Conservation (phyloP, 2,113 vertebrate species). For the Phodopus roborovskii region DNA sequence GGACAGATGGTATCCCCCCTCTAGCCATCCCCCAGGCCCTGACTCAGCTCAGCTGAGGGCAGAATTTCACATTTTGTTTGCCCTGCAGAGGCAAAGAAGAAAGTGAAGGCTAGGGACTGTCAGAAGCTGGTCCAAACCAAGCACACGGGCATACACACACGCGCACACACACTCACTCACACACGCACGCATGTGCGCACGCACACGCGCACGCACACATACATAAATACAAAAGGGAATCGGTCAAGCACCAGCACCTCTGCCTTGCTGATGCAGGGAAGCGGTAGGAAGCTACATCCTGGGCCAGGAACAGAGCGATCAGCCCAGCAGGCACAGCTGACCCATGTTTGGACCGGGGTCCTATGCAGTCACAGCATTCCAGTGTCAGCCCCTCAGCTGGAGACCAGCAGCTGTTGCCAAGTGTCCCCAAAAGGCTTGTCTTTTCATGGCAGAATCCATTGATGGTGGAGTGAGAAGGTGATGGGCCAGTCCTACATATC, state of each 20-base stretch:
- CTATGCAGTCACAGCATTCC: slow-evolving; percentile 52
- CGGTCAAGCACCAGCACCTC: slow-evolving; percentile 87
- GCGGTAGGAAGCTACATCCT: slow-evolving; percentile 66
- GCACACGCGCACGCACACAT: neutral
- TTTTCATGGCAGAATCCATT: slow-evolving; percentile 53
- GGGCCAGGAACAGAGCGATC: slow-evolving; percentile 43
- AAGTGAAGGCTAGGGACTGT: slow-evolving; percentile 75
- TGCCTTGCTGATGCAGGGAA: slow-evolving; percentile 81
- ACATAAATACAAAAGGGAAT: slow-evolving; percentile 83
- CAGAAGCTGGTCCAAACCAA: slow-evolving; percentile 83
- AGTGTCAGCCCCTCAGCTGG: slow-evolving; percentile 44
- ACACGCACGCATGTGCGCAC: too few relatives aligned
- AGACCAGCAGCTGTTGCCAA: slow-evolving; percentile 25
- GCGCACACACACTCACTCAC: neutral
- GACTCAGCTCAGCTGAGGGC: slow-evolving; percentile 73
- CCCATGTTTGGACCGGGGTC: slow-evolving; percentile 9
- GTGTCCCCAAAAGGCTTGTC: slow-evolving; percentile 60
- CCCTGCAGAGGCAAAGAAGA: slow-evolving; percentile 74
- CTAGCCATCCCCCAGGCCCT: slow-evolving; percentile 54
- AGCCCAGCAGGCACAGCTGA: slow-evolving; percentile 35
- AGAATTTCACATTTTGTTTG: slow-evolving; percentile 81
- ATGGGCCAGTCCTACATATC: slow-evolving; percentile 69
- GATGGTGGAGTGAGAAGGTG: slow-evolving; percentile 62
- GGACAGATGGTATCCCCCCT: slow-evolving; percentile 39
- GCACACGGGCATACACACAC: neutral